Evolutionary conservation across 2,888 invertebrate genomes (phyloP), one percentile per base, ranked within the genome.

Genomic region (Torymus auratus): DNA sequence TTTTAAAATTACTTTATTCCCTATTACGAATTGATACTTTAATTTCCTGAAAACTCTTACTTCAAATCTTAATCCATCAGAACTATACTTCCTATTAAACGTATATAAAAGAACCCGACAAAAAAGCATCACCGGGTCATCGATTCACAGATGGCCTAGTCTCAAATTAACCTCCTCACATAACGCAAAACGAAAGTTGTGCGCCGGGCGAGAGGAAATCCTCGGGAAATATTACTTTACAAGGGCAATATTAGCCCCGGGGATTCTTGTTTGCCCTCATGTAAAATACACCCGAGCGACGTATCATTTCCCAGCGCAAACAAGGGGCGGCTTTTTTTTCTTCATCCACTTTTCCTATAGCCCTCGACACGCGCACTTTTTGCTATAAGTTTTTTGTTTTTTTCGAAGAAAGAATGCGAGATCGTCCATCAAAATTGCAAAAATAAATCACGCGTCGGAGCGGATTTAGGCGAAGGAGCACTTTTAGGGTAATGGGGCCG

Each of bases 251-350:
- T 80, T 76, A 71, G 73, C 79, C 64, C 58, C 53, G 69, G 65
- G 60, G 56, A 65, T 71, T 76, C 61, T 71, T 68, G 76, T 76
- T 70, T 71, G 62, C 76, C 56, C 67, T 76, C 56, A 69, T 75
- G 65, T 75, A 80, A 75, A 80, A 80, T 75, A 80, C 65, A 71
- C 74, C 41, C 62, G 52, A 13, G 14, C 28, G 64, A 75, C 64
- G 65, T 75, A 80, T 80, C 71, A 62, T 75, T 80, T 75, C 70
- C 75, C 60, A 71, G 75, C 52, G 65, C 80, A 80, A 80, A 80
- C 75, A 80, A 65, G 71, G 74, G 75, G 3, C 0, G 2, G 1
- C 1, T 64, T 20, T 55, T 28, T 62, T 41, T 55, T 56, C 52
- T 72, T 53, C 28, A 55, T 73, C 55, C 55, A 55, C 53, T 73